phyloP scores from a whole-genome alignment of 2,113 vertebrate species.

The Probosciger aterrimus region DNA sequence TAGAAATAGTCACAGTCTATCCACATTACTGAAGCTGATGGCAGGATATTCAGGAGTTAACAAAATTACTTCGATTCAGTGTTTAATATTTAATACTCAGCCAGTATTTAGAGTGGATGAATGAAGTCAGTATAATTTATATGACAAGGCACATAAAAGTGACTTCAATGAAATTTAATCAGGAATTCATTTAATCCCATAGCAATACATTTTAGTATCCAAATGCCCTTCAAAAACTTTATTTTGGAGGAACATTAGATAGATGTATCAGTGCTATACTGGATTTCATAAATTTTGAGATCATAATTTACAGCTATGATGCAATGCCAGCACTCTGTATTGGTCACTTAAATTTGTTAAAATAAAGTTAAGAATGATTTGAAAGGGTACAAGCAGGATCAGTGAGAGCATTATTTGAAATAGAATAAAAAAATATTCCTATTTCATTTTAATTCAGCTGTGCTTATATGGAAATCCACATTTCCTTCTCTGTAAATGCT shows the following conservation, averaged over 20 bases:
- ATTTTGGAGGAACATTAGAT: background rate
- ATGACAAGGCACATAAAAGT: background rate
- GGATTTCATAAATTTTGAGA: background rate
- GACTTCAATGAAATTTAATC: background rate
- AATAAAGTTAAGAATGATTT: background rate
- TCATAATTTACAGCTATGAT: background rate
- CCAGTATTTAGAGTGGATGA: background rate
- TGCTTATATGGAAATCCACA: background rate
- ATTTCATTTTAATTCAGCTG: background rate
- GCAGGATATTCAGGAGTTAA: background rate
- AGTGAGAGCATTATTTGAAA: background rate
- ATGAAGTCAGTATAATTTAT: background rate
- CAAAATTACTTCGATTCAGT: background rate
- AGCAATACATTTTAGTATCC: background rate
- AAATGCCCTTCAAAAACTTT: background rate
- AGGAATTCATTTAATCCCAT: background rate
- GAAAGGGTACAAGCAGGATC: background rate
- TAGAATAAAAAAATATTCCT: background rate
- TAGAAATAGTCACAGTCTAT: background rate
- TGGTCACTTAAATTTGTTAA: background rate
- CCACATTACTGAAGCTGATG: background rate
- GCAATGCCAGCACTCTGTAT: background rate
- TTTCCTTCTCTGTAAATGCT: background rate
- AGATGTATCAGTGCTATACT: background rate
- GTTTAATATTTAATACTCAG: background rate